phyloP scores from a whole-genome alignment of 2,888 invertebrate genomes.

The Mythimna pallens region DNA sequence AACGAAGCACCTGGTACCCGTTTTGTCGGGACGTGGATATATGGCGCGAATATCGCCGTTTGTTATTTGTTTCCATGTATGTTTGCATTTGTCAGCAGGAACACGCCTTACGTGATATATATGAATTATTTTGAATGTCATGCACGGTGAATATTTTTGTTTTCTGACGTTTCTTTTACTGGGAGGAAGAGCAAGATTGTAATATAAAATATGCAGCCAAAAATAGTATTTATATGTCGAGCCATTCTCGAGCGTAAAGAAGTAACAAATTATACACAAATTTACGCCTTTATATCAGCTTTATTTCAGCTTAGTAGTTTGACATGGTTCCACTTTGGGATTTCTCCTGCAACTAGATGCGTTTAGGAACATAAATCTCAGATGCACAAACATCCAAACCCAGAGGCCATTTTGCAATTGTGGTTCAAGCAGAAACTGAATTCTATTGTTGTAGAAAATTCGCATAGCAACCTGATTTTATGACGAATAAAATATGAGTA shows the following conservation, averaged over 20 bases:
- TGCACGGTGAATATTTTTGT: constrained; percentile 23
- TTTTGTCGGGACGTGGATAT: constrained; percentile 69
- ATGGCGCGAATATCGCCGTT: constrained; percentile 72
- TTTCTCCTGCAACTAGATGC: constrained; percentile 6
- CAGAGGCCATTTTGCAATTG: constrained; percentile 22
- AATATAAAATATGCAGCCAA: not conserved
- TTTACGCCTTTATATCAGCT: too few species aligned
- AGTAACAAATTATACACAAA: too few species aligned
- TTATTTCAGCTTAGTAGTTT: not conserved
- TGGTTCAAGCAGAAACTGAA: constrained; percentile 18
- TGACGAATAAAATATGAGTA: too few species aligned
- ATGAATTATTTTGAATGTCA: constrained; percentile 57
- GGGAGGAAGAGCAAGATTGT: constrained; percentile 4
- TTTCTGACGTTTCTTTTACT: not conserved
- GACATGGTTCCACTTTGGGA: not conserved
- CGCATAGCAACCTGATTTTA: too few species aligned
- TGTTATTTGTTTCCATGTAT: constrained; percentile 72
- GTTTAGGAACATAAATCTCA: constrained; percentile 36
- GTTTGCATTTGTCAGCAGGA: constrained; percentile 72
- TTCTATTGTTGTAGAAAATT: constrained; percentile 24
- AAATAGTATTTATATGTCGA: not conserved
- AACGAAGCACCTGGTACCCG: constrained; percentile 73
- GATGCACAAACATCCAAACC: constrained; percentile 25
- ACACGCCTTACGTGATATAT: constrained; percentile 61
- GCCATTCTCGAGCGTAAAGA: too few species aligned